Evolutionary conservation across 2,888 invertebrate genomes (phyloP).

Genomic region (Zygaena filipendulae): DNA sequence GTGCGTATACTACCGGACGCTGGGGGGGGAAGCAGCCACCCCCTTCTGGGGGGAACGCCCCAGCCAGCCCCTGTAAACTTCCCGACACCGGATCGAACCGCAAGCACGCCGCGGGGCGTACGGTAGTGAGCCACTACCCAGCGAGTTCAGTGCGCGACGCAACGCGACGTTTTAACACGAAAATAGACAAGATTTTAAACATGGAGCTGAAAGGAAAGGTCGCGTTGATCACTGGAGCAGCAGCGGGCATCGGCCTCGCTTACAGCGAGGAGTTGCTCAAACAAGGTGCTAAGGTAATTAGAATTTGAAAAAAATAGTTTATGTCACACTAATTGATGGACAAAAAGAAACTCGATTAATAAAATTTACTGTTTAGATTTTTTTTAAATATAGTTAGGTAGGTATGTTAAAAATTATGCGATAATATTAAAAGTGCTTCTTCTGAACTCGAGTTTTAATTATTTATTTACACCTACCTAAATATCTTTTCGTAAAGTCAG

Average conservation of each 20-base stretch:
- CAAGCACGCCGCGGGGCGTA: slow-evolving; percentile 31
- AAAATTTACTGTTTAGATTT: too few species aligned
- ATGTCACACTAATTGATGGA: too few species aligned
- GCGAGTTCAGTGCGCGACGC: too few species aligned
- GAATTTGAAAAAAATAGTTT: too few species aligned
- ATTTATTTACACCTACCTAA: too few species aligned
- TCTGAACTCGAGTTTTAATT: too few species aligned
- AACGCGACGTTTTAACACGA: background rate
- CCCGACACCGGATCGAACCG: slow-evolving; percentile 41
- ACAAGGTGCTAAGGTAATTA: slow-evolving; percentile 76
- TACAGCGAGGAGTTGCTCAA: slow-evolving; percentile 77
- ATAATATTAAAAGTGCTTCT: too few species aligned
- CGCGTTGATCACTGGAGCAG: slow-evolving; percentile 78
- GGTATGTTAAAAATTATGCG: too few species aligned
- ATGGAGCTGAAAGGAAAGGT: slow-evolving; percentile 83
- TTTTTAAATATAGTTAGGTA: too few species aligned
- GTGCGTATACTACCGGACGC: slow-evolving; percentile 53
- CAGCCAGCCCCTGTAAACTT: slow-evolving; percentile 21
- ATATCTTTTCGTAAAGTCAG: too few species aligned
- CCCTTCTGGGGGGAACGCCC: slow-evolving; percentile 23
- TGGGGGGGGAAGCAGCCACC: slow-evolving; percentile 29
- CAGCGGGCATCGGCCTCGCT: slow-evolving; percentile 78
- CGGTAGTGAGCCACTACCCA: background rate
- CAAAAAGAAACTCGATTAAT: too few species aligned
- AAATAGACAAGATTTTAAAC: too few species aligned